Conservation (phyloP, 2,888 invertebrate species). For the Hypomecis punctinalis region DNA sequence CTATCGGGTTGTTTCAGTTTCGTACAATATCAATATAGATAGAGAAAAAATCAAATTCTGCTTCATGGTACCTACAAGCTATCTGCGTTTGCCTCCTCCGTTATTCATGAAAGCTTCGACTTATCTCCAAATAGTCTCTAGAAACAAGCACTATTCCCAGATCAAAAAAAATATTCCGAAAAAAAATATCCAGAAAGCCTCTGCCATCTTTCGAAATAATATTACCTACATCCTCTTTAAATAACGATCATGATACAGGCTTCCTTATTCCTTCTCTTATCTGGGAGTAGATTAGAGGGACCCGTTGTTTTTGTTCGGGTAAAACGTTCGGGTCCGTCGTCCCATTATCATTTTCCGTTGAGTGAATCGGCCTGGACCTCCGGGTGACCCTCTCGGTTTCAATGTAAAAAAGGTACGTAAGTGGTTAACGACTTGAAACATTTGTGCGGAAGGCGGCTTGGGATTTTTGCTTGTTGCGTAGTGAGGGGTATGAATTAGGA, state of each 20-base stretch:
- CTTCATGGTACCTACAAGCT: background rate
- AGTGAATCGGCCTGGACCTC: conserved; percentile 50
- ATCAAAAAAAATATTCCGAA: conserved; percentile 5
- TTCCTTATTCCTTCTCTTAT: conserved; percentile 37
- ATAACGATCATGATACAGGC: conserved; percentile 37
- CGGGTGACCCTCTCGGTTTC: conserved; percentile 35
- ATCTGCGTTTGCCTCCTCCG: background rate
- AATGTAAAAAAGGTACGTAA: conserved; percentile 39
- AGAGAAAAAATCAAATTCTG: background rate
- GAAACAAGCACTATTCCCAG: background rate
- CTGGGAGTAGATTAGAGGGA: conserved; percentile 62
- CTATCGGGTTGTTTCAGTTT: no score
- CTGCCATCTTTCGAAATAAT: conserved; percentile 30
- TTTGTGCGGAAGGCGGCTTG: conserved; percentile 26
- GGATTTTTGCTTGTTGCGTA: conserved; percentile 11
- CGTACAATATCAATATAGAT: no score
- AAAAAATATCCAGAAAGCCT: conserved; percentile 16
- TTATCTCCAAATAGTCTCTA: background rate
- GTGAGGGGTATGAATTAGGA: conserved; percentile 12
- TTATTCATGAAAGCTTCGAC: background rate
- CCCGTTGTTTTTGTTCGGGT: conserved; percentile 66
- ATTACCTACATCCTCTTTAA: conserved; percentile 32
- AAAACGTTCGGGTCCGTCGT: conserved; percentile 60
- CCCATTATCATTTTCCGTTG: conserved; percentile 70
- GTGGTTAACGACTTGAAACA: conserved; percentile 38